Evolutionary conservation across 2,888 invertebrate species (phyloP).

Genomic region (Smittia aterrima): DNA sequence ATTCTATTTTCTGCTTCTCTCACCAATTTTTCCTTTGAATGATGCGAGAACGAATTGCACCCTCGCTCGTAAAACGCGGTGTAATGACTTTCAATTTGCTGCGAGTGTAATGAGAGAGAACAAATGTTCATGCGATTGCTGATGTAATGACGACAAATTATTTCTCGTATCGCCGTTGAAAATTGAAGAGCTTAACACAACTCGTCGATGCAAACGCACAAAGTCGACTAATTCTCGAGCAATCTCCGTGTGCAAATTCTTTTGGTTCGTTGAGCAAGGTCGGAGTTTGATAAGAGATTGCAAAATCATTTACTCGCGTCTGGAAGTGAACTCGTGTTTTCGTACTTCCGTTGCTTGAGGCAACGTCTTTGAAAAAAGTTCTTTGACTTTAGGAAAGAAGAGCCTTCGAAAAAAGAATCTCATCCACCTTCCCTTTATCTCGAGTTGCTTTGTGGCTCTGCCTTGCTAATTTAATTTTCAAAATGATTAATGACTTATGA

Average conservation of each 20-base stretch:
- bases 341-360: no score
- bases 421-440: not conserved
- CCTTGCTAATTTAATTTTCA: not conserved
- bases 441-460: not conserved
- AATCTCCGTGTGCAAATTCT: no score
- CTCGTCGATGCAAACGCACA: not conserved
- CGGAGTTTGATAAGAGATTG: no score
- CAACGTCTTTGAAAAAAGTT: no score
- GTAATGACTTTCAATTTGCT: slow-evolving; percentile 15
- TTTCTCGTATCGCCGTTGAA: slow-evolving; percentile 1
- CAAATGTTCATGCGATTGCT: slow-evolving; percentile 1
- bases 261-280: no score
- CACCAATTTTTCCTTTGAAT: not conserved
- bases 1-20: not conserved
- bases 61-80: not conserved
- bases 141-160: slow-evolving; percentile 20
- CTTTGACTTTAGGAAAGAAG: not conserved
- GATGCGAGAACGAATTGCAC: no score
- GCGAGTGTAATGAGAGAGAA: not conserved
- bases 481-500: slow-evolving; percentile 17
- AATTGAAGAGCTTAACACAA: not conserved
- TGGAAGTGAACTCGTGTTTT: no score
- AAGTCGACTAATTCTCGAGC: no score
- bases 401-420: not conserved
- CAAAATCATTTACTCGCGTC: no score